Conservation (phyloP, 2,797 vertebrate genomes). For the Microchirus variegatus region DNA sequence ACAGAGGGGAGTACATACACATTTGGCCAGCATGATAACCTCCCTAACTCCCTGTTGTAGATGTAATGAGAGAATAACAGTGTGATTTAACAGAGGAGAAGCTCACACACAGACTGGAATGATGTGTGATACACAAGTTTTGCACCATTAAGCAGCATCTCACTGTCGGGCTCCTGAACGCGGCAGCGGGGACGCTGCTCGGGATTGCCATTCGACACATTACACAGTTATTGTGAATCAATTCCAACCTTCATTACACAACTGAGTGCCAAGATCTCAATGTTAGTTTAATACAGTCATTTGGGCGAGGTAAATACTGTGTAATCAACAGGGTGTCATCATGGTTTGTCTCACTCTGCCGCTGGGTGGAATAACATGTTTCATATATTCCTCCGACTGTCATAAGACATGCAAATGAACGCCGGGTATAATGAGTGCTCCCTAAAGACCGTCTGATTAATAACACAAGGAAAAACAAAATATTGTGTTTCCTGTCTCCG, state of each 20-base stretch:
- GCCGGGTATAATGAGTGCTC: slow-evolving; percentile 2
- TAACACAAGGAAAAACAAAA: background rate
- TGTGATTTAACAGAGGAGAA: slow-evolving; percentile 26
- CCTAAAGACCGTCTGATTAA: slow-evolving; percentile 14
- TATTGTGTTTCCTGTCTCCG: background rate
- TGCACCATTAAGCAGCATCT: slow-evolving; percentile 67
- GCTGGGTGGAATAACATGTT: slow-evolving; percentile 23
- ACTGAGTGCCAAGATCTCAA: slow-evolving; percentile 43
- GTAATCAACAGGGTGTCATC: slow-evolving; percentile 35
- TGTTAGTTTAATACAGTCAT: slow-evolving; percentile 40
- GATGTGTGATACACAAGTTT: slow-evolving; percentile 45
- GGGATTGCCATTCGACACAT: slow-evolving; percentile 50
- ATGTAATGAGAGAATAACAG: slow-evolving; percentile 21
- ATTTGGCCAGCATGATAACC: slow-evolving; percentile 14
- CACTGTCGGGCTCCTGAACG: slow-evolving; percentile 33
- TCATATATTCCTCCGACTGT: slow-evolving; percentile 23
- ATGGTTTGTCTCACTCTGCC: slow-evolving; percentile 4
- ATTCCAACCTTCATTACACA: slow-evolving; percentile 68
- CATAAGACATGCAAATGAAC: slow-evolving; percentile 18
- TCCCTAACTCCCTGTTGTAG: background rate
- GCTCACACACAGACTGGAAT: slow-evolving; percentile 43
- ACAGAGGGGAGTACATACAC: slow-evolving; percentile 30
- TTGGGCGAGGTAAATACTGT: slow-evolving; percentile 49
- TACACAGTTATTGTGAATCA: slow-evolving; percentile 58
- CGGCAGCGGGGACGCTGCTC: slow-evolving; percentile 21